Base-by-base conservation (phyloP, 2,113 vertebrate genomes). In the Salvelinus sp. region DNA sequence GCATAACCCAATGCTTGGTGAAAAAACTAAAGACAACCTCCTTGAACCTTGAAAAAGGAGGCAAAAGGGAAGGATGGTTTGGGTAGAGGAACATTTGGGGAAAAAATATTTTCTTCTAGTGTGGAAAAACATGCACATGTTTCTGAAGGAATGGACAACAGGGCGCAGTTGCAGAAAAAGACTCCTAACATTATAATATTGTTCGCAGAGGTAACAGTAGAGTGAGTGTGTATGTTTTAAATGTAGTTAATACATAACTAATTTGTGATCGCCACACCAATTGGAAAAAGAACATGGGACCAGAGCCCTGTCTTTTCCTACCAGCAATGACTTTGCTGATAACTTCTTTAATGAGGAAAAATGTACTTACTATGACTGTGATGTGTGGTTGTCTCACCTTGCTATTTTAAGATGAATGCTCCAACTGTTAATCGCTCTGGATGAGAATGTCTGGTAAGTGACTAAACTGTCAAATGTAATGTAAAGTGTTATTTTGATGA, bases 1-100 rank as follows among this genome's bases (percentile, higher is more conserved):
- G 84, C 83, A 83, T 92, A 91, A 93, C 81, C 62, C 28, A 57
- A 20, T 13, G 50, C 12, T 20, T 57, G 10, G 18, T 16, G 16
- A 57, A 16, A 20, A 57, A 6, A 57, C 12, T 2, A 75, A 72
- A 25, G 47, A 76, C 74, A 84, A 70, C 79, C 87, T 76, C 75
- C 1, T 57, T 86, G 74, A 84, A 83, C 86, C 58, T 54, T 18
- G 30, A 20, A 54, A 67, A 9, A 16, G 57, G 23, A 69, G 48
- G 28, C 22, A 20, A 74, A 2, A 47, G 30, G 71, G 44, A 12
- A 22, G n/a, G 18, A 5, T 38, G 38, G 38, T 38, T 38, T 38
- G 16, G 16, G 65, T 67, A 18, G 25, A 28, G 44, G 27, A 70
- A 28, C 47, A 72, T 68, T 68, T 68, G 65, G 18, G 30, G 28